Evolutionary conservation across 1,140 invertebrate species (phyloP), one percentile per base, ranked within the genome.

Genomic region (Scaptomyza graminum): DNA sequence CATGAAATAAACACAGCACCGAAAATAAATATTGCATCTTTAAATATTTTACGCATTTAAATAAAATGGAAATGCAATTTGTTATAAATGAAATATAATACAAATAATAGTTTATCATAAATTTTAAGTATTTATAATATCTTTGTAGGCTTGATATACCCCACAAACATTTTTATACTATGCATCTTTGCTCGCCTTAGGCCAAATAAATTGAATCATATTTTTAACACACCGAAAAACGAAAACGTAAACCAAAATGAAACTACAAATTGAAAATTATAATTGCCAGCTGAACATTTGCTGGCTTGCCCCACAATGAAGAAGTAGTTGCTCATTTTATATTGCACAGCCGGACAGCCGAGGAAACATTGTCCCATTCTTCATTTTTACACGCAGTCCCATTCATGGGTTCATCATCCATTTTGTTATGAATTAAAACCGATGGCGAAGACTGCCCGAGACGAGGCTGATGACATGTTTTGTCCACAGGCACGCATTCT

Each of bases 401-500:
- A 84, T 84, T 84, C 81, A 84, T 84, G 75, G 82, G 69, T 72
- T 72, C 69, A 72, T 72, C 69, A 72, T 72, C 54, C 55, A 72
- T 72, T 72, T 72, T 72, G 63, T 60, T 72, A 72, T 72, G 69
- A 72, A 72, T 72, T 72, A 72, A 72, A 72, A 72, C 69, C 37
- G 55, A 61, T 60, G 69, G 63, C 63, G 50, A 69, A 71, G 68
- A 71, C 68, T 57, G 64, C 12, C 22, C 52, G 60, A 69, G 80
- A 76, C 83, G 68, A 83, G 83, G 79, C 83, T 87, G 83, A 66
- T 87, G 83, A 87, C 83, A 87, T 87, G 83, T 87, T 87, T 83
- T 87, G 83, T 87, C 83, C 83, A 87, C 83, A 87, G 79, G 83
- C 83, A 88, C 83, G 83, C 83, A 87, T 88, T 83, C 79, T 82